A percentile compares a stretch with the other conserved stretches of the same genome.
These are phyloP conservation scores for Motacilla alba DNA, from an alignment of 2,113 vertebrate genomes.

Conservation along the genomic window DNA sequence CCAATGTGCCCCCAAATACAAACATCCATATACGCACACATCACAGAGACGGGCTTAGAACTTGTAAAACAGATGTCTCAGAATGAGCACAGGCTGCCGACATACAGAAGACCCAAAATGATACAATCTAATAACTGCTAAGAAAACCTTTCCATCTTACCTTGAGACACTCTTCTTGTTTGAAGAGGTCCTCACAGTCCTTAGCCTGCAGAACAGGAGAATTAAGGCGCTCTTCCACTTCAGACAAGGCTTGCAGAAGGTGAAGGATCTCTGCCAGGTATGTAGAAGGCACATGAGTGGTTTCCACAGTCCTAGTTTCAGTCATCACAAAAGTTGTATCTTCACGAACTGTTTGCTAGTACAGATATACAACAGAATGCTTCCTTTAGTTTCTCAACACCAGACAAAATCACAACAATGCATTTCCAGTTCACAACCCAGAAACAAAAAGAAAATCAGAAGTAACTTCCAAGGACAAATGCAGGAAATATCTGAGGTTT, in stretches of 20 bases:
- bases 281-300: constrained; percentile 80
- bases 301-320: constrained; percentile 78
- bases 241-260: constrained; percentile 83
- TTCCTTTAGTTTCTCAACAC: constrained; percentile 66
- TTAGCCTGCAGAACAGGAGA: constrained; percentile 86
- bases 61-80: neutral
- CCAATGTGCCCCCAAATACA: neutral
- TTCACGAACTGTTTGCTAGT: constrained; percentile 79
- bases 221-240: constrained; percentile 87
- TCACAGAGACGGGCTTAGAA: neutral
- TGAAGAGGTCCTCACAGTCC: constrained; percentile 85
- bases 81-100: neutral
- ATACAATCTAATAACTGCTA: accelerated
- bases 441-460: neutral
- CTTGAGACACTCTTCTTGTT: constrained; percentile 90
- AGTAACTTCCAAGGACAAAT: neutral
- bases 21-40: neutral
- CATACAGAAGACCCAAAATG: neutral
- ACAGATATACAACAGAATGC: constrained; percentile 74
- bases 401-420: neutral
- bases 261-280: constrained; percentile 85
- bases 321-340: constrained; percentile 69
- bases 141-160: constrained; percentile 70
- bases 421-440: constrained; percentile 11
- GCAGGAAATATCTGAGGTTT: neutral